These are phyloP conservation scores for Bombycilla garrulus DNA, from an alignment of 2,113 vertebrate genomes.

Conservation along the genomic window DNA sequence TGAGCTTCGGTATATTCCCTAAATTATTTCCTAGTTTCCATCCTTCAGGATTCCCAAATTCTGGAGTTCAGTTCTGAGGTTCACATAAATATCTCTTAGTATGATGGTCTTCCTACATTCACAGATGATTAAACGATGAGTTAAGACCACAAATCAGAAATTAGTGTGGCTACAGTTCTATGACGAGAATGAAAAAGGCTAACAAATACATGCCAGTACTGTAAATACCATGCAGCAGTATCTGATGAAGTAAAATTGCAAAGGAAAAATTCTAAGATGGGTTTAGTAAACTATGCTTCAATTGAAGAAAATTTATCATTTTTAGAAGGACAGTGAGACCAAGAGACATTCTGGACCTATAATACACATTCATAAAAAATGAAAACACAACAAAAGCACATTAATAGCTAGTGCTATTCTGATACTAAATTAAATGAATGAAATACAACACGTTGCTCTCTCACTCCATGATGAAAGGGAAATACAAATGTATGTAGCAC, in stretches of 20 bases:
- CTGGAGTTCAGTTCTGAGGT: neutral
- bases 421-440: neutral
- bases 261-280: neutral
- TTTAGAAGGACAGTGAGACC: neutral
- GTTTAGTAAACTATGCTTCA: neutral
- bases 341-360: neutral
- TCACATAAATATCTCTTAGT: neutral
- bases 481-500: neutral
- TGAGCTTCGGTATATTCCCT: neutral
- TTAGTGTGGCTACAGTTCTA: neutral
- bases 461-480: neutral
- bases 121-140: neutral
- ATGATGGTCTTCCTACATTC: neutral
- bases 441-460: neutral
- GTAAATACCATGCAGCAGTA: neutral
- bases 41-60: neutral
- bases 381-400: neutral
- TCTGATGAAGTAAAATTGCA: neutral
- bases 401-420: neutral
- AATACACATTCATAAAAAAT: neutral
- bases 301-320: neutral
- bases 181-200: neutral
- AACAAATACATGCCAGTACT: neutral
- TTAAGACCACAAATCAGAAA: neutral
- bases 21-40: neutral